Conservation (phyloP, 2,888 invertebrate species). For the Spatulosminthurus flaviceps region DNA sequence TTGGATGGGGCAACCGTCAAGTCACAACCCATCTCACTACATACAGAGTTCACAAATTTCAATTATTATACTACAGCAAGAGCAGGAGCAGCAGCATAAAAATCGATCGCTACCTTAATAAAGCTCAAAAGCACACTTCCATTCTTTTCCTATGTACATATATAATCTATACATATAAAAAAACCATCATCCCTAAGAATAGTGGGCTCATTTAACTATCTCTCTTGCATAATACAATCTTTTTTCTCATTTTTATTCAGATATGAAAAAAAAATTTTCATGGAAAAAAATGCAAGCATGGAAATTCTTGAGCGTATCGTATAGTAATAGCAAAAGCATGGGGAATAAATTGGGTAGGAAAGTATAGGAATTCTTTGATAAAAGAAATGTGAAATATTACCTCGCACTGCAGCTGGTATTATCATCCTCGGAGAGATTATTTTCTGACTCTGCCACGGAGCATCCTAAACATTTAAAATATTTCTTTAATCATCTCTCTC, state of each 20-base stretch:
- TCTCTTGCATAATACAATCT: too few relatives aligned
- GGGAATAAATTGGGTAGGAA: too few relatives aligned
- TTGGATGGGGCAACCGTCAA: conserved; percentile 51
- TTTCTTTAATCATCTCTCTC: conserved; percentile 6
- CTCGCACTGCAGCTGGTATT: conserved; percentile 64
- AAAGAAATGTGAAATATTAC: conserved; percentile 43
- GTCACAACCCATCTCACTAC: conserved; percentile 62
- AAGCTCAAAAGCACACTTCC: not conserved
- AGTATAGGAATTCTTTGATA: too few relatives aligned
- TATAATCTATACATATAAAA: too few relatives aligned
- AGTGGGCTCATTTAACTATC: too few relatives aligned
- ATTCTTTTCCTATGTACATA: not conserved
- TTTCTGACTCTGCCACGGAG: conserved; percentile 62
- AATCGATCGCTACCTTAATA: not conserved
- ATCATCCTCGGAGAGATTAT: conserved; percentile 62
- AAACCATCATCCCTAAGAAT: too few relatives aligned
- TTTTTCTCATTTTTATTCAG: too few relatives aligned
- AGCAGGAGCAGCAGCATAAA: too few relatives aligned
- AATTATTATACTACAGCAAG: conserved; percentile 16
- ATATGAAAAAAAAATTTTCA: too few relatives aligned
- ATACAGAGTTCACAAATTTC: conserved; percentile 25
- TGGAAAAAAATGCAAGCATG: too few relatives aligned
- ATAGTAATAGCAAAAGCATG: too few relatives aligned
- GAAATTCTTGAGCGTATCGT: too few relatives aligned
- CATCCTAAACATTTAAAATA: conserved; percentile 55